These are phyloP conservation scores for Rhineura floridana DNA, from an alignment of 2,113 vertebrate genomes.

Conservation along the genomic window DNA sequence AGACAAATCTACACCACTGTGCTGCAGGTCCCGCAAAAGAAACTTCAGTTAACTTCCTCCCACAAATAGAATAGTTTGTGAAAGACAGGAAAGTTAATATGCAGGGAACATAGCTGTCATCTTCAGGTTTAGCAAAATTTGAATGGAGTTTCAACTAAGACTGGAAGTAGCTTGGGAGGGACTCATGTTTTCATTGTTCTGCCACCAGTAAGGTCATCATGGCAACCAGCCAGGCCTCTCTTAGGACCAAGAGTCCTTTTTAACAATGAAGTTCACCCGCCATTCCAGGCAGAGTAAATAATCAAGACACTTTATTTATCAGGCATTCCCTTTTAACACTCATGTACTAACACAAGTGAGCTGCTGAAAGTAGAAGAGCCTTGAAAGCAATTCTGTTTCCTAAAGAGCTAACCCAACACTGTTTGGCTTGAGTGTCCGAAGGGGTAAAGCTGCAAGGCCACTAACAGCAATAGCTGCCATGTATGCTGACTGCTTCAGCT, in stretches of 20 bases:
- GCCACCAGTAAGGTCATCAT: background rate
- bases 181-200: background rate
- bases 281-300: constrained; percentile 23
- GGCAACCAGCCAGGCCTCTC: constrained; percentile 19
- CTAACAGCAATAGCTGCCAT: background rate
- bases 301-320: constrained; percentile 66
- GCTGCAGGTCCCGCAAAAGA: background rate
- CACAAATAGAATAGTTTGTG: background rate
- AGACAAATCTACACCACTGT: background rate
- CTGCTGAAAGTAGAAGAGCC: background rate
- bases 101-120: background rate
- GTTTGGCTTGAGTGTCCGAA: background rate
- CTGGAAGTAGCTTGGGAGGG: background rate
- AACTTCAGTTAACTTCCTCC: background rate
- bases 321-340: constrained; percentile 12
- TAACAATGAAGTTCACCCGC: constrained; percentile 1
- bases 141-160: background rate
- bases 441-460: background rate
- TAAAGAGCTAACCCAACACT: background rate
- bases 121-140: background rate
- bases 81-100: background rate
- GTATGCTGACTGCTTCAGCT: background rate
- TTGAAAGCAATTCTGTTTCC: constrained; percentile 21
- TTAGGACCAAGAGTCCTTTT: background rate
- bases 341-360: constrained; percentile 42